These are phyloP conservation scores for Naja naja DNA, from an alignment of 2,113 vertebrate species.

Conservation along the genomic window DNA sequence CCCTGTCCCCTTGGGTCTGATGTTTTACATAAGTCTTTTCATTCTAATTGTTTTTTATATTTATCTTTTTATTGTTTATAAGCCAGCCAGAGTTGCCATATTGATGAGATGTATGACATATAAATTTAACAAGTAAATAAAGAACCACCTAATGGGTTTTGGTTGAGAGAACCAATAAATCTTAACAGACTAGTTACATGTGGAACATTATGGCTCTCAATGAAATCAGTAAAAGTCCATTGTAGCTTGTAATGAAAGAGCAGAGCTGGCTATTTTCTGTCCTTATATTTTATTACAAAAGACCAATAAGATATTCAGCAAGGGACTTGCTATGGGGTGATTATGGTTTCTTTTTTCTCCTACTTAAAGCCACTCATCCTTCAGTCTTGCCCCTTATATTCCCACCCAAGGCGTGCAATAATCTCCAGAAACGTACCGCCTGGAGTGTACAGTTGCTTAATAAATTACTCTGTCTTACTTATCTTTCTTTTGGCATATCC, in stretches of 20 bases:
- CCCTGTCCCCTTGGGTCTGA: no score
- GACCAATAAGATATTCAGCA: constrained; percentile 28
- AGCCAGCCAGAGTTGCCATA: no score
- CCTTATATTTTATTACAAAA: constrained; percentile 44
- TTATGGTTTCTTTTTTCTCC: constrained; percentile 29
- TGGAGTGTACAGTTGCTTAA: constrained; percentile 59
- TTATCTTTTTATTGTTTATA: no score
- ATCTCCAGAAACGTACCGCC: constrained; percentile 58
- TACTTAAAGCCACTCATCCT: constrained; percentile 48
- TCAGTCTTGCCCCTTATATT: constrained; percentile 47
- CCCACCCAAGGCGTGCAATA: constrained; percentile 56
- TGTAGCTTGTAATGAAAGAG: constrained; percentile 36
- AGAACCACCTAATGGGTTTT: background rate
- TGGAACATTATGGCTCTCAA: constrained; percentile 31
- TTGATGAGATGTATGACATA: no score
- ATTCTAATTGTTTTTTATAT: no score
- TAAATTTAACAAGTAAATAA: no score
- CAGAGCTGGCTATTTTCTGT: constrained; percentile 45
- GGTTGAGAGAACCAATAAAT: background rate
- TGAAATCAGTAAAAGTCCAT: constrained; percentile 35
- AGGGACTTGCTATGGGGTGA: constrained; percentile 27
- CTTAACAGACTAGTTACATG: constrained; percentile 37
- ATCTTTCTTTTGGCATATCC: constrained; percentile 62
- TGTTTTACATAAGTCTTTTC: no score
- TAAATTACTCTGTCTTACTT: constrained; percentile 71